These are phyloP conservation scores for Drosophila kambysellisi DNA, from an alignment of 2,888 invertebrate genomes.

Conservation along the genomic window DNA sequence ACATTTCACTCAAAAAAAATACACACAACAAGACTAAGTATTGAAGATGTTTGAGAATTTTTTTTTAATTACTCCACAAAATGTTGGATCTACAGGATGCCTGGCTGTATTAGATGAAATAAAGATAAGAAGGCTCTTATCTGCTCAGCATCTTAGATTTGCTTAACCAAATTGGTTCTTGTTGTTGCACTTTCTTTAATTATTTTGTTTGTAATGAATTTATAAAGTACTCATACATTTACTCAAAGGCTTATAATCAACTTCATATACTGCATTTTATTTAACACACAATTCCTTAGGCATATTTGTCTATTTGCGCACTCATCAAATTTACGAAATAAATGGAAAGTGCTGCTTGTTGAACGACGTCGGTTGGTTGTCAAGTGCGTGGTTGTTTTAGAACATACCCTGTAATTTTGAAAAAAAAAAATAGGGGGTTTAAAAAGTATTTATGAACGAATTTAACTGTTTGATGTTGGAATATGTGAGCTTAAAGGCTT, in stretches of 20 bases:
- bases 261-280: slow-evolving; percentile 31
- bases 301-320: slow-evolving; percentile 46
- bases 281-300: slow-evolving; percentile 34
- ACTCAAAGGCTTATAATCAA: slow-evolving; percentile 54
- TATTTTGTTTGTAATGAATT: slow-evolving; percentile 31
- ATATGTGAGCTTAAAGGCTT: not conserved
- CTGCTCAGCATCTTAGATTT: slow-evolving; percentile 5
- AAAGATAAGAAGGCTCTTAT: not conserved
- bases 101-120: not conserved
- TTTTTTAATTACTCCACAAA: slow-evolving; percentile 20
- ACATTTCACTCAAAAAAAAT: too few relatives aligned
- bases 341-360: slow-evolving; percentile 33
- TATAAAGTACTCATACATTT: slow-evolving; percentile 23
- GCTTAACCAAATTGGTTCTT: slow-evolving; percentile 20
- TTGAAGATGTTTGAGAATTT: slow-evolving; percentile 3
- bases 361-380: slow-evolving; percentile 5
- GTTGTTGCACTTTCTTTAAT: slow-evolving; percentile 17
- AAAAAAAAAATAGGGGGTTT: not conserved
- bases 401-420: not conserved
- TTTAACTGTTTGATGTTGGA: not conserved
- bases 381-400: slow-evolving; percentile 24
- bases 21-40: not conserved
- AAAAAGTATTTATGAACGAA: not conserved
- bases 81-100: slow-evolving; percentile 2
- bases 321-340: slow-evolving; percentile 42